Conservation (phyloP, 2,888 invertebrate genomes). For the Gasteruption jaculator region DNA sequence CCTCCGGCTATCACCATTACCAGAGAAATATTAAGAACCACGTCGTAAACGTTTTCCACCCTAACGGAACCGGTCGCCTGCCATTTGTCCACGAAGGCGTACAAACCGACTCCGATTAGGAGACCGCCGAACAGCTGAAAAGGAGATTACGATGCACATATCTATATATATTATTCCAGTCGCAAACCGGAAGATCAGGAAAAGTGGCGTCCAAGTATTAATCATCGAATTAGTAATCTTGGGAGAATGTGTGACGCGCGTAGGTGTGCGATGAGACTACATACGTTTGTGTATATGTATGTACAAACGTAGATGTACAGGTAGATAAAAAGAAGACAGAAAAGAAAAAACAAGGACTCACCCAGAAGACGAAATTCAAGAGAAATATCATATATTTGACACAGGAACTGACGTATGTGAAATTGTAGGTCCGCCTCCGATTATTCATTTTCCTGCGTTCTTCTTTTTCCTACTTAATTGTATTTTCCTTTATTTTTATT, state of each 20-base stretch:
- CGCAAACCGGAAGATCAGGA: too few species aligned
- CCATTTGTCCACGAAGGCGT: conserved; percentile 92
- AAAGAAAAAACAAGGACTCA: conserved; percentile 54
- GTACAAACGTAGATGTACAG: too few species aligned
- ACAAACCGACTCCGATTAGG: conserved; percentile 81
- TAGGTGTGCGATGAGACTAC: too few species aligned
- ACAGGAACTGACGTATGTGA: conserved; percentile 80
- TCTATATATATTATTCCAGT: too few species aligned
- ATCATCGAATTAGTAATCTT: too few species aligned
- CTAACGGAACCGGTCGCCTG: conserved; percentile 80
- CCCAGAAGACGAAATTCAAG: conserved; percentile 87
- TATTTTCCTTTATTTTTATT: too few species aligned
- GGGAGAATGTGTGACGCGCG: too few species aligned
- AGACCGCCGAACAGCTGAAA: conserved; percentile 82
- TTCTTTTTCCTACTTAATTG: too few species aligned
- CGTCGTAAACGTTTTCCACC: conserved; percentile 82
- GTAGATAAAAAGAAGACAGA: conserved; percentile 5
- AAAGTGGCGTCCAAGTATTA: too few species aligned
- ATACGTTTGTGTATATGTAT: too few species aligned
- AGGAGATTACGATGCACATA: conserved; percentile 17
- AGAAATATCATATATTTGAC: conserved; percentile 88
- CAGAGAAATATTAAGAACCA: conserved; percentile 84
- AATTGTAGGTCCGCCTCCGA: conserved; percentile 65
- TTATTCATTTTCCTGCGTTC: conserved; percentile 50
- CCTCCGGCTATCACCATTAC: conserved; percentile 86